Evolutionary conservation across 1,140 invertebrate species (phyloP), one percentile per base, ranked within the genome.

Genomic region (Nylanderia fulva): DNA sequence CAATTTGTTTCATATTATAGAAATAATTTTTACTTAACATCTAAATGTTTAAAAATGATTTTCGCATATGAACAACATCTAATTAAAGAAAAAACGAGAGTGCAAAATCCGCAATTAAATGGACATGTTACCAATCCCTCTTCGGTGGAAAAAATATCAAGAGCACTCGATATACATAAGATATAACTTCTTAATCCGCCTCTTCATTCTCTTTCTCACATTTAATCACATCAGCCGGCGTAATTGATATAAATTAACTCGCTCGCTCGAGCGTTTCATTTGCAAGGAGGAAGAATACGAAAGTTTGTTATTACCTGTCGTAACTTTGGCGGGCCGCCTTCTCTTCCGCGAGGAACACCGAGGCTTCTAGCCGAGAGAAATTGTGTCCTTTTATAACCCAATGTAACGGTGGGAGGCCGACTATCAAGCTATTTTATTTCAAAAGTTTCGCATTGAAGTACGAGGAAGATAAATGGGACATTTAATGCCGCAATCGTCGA

Each of bases 171-270:
- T 80, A 58, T n/a, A n/a, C n/a, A n/a, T 71, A n/a, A 60, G 36
- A 13, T 18, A 15, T 45, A 87, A 88, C 71, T 87, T 84, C 79
- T 87, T 85, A 87, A 85, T 85, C 52, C 13, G 18, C 48, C 33
- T 63, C 64, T 69, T 84, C 72, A 13, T 27, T 39, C 45, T 75
- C 56, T 54, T 82, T 21, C 21, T 36, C 48, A 13, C 36, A 33
- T 58, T 76, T 87, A 89, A 90, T 90, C 83, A 86, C 45, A 84
- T 89, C 69, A 80, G 76, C 56, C 56, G 48, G 48, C 42, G 77
- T 89, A 89, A 89, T 88, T 89, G 88, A 89, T 88, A 89, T 77
- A 86, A 89, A 89, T 86, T 86, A 89, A 86, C 85, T 36, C 61
- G 52, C 66, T 66, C 18, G 66, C 24, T 39, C 15, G 52, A 77